Base-by-base conservation (phyloP, 1,140 invertebrate species). In the Halesus radiatus region DNA sequence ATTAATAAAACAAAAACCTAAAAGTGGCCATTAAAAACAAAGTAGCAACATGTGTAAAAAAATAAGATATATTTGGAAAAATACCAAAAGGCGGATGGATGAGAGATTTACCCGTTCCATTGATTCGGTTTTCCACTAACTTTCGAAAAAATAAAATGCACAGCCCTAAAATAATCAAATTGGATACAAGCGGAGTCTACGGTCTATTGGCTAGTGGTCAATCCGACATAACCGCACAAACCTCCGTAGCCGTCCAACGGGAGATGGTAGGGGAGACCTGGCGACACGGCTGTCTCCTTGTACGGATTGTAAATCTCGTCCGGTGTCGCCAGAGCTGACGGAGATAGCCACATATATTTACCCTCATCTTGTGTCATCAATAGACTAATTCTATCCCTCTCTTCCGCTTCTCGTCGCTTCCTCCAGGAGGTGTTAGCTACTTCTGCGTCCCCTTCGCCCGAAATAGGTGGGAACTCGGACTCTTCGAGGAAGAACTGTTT, bases 331-430 rank as follows among this genome's bases (percentile, higher is more conserved):
- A 83, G 53, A 6, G 80, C 80, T 7, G 82, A 77, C n/a, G 82
- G 77, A 37, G 88, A 87, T 85, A 90, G 89, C 89, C 89, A 90
- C 88, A 89, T 87, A 89, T 90, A 90, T 89, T 90, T 90, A 90
- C 89, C 89, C 88, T 89, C 87, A 86, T 87, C 88, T 80, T 89
- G 88, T 8, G 76, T 29, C 76, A 76, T 75, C 79, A 83, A 18
- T 45, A 81, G 53, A 60, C 76, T 77, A 37, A 80, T 78, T 45
- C 75, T 73, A 75, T 80, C 79, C 16, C 77, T 56, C 54, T 79
- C 77, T 32, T 79, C 77, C 6, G 77, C 68, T 20, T 79, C 68
- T 18, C 77, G 26, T 32, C 77, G 32, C 66, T 76, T 80, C 50
- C 79, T 80, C 74, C 72, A 76, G 32, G 62, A 60, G 15, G 45